A percentile compares a stretch with the other conserved stretches of the same genome.
phyloP scores from a whole-genome alignment of 1,140 invertebrate genomes.

The Lepidostoma basale region DNA sequence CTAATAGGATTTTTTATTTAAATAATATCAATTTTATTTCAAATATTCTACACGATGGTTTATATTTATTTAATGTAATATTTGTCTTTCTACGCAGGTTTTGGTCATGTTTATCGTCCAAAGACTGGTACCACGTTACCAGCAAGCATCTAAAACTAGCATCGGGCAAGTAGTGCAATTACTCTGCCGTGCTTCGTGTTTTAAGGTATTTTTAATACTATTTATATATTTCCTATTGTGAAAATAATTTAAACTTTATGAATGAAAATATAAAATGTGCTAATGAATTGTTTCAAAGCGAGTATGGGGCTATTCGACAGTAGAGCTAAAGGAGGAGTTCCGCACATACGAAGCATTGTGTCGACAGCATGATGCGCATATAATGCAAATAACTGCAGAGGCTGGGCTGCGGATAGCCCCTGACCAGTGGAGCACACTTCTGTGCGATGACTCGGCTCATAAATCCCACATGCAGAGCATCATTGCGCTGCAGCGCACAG shows the following conservation, averaged over 20 bases:
- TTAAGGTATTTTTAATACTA: constrained; percentile 83
- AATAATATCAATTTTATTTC: too few relatives aligned
- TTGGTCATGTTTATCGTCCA: constrained; percentile 99
- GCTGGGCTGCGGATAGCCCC: constrained; percentile 95
- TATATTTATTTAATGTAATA: too few relatives aligned
- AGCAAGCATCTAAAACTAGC: constrained; percentile 97
- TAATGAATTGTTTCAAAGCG: constrained; percentile 82
- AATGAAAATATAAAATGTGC: not conserved
- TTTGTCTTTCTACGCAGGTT: constrained; percentile 64
- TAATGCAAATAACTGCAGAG: constrained; percentile 96
- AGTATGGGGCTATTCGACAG: constrained; percentile 95
- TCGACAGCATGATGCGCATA: constrained; percentile 97
- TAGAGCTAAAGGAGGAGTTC: constrained; percentile 99
- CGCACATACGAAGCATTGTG: constrained; percentile 91
- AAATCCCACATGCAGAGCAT: constrained; percentile 99
- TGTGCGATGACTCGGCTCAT: constrained; percentile 94
- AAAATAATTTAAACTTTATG: not conserved
- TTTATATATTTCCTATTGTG: not conserved
- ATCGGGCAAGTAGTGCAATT: constrained; percentile 99
- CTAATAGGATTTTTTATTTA: too few relatives aligned
- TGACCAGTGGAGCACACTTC: constrained; percentile 95
- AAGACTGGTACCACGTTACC: constrained; percentile 91
- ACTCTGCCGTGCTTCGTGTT: constrained; percentile 96
- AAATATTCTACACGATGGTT: too few relatives aligned
- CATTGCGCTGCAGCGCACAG: constrained; percentile 88